Evolutionary conservation across 1,140 invertebrate species (phyloP).

Genomic region (Drosophila sechellia): DNA sequence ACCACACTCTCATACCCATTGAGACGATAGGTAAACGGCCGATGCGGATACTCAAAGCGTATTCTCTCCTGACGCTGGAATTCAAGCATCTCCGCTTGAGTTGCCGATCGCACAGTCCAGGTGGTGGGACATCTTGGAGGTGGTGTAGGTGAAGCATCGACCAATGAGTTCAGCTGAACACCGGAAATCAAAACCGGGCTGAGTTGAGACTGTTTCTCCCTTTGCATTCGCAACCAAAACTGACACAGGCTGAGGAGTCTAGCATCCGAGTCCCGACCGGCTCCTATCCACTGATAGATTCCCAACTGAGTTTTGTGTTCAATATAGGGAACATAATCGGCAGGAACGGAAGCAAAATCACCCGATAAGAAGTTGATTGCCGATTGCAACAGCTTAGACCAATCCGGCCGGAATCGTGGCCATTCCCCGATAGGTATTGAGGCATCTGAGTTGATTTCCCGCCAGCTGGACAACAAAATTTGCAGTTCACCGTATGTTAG

Average conservation of each 20-base stretch:
- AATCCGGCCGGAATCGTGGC: slow-evolving; percentile 88
- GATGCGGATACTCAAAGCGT: slow-evolving; percentile 93
- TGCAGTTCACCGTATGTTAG: slow-evolving; percentile 91
- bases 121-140: slow-evolving; percentile 88
- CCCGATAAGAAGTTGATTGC: slow-evolving; percentile 95
- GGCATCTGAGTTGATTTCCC: slow-evolving; percentile 87
- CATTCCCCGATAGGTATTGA: slow-evolving; percentile 89
- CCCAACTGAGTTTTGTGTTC: slow-evolving; percentile 91
- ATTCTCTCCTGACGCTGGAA: slow-evolving; percentile 90
- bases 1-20: slow-evolving; percentile 95
- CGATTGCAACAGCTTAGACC: slow-evolving; percentile 91
- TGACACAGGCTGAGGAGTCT: slow-evolving; percentile 90
- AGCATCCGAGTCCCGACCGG: slow-evolving; percentile 95
- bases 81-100: slow-evolving; percentile 90
- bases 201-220: slow-evolving; percentile 55
- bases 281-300: slow-evolving; percentile 97
- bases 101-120: slow-evolving; percentile 93
- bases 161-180: neutral
- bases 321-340: slow-evolving; percentile 96
- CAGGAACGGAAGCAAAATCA: slow-evolving; percentile 91
- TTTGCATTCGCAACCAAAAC: slow-evolving; percentile 89
- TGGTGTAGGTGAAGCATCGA: slow-evolving; percentile 85
- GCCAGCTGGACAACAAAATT: slow-evolving; percentile 91
- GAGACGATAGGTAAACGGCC: slow-evolving; percentile 93
- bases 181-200: slow-evolving; percentile 3